These are phyloP conservation scores for Scatophagus argus DNA, from an alignment of 2,113 vertebrate species.

Conservation along the genomic window DNA sequence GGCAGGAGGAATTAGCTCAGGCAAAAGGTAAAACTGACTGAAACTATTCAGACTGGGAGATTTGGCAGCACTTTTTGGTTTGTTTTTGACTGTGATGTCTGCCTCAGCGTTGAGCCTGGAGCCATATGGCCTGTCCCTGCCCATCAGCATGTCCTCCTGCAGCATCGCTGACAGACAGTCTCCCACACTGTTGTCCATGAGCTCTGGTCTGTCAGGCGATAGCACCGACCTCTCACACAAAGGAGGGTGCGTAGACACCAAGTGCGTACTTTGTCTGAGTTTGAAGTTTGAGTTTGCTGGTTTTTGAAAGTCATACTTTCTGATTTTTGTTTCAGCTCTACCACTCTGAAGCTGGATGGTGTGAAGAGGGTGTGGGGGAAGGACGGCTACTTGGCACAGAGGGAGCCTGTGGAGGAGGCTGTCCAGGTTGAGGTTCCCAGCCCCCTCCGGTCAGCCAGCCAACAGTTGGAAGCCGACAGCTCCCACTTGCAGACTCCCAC, in stretches of 20 bases:
- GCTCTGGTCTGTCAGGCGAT: constrained; percentile 91
- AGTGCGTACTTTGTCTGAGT: not conserved
- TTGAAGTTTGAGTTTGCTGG: not conserved
- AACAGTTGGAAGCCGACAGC: constrained; percentile 61
- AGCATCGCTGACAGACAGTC: constrained; percentile 91
- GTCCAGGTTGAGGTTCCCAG: constrained; percentile 62
- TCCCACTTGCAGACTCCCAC: constrained; percentile 44
- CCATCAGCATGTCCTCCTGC: constrained; percentile 86
- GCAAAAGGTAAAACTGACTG: constrained; percentile 87
- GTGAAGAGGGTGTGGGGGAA: constrained; percentile 94
- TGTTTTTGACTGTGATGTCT: constrained; percentile 41
- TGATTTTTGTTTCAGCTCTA: constrained; percentile 77
- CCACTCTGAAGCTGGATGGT: constrained; percentile 89
- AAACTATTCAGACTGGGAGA: constrained; percentile 1
- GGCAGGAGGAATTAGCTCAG: constrained; percentile 92
- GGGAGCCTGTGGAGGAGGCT: constrained; percentile 79
- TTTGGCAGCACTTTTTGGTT: constrained; percentile 31
- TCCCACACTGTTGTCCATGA: constrained; percentile 90
- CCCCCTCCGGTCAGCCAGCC: constrained; percentile 63
- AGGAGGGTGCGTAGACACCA: constrained; percentile 86
- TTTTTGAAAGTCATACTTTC: not conserved
- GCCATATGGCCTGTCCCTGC: constrained; percentile 91
- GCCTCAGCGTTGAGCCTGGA: constrained; percentile 92
- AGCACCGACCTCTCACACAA: constrained; percentile 87
- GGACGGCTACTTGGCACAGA: constrained; percentile 93